Evolutionary conservation across 2,113 vertebrate genomes (phyloP), one percentile per base, ranked within the genome.

Genomic region (Numenius arquata): DNA sequence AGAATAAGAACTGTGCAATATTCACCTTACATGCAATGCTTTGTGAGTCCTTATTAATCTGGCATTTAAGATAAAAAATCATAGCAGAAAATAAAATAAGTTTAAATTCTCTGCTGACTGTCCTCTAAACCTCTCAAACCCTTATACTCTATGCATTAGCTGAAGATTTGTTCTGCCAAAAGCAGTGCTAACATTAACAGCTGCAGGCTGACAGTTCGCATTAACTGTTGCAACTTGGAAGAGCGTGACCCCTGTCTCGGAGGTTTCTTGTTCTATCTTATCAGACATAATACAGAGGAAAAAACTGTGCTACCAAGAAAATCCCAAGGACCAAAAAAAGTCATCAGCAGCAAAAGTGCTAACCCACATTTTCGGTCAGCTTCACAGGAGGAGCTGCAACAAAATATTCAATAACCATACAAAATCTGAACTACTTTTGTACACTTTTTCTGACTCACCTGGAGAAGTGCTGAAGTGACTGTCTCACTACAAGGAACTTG

Each of bases 151-250:
- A 3, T 83, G 85, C 61, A 88, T 90, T 92, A 94, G 76, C 19
- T 95, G 70, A 77, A 95, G 94, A 96, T 95, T 91, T 90, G 91
- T 94, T 97, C 94, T 95, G 78, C 90, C 90, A 78, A 91, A 94
- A 89, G 76, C 79, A 89, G 70, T 36, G 48, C 26, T 92, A 94
- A 95, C 38, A 12, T 85, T 76, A 98, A 95, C 95, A 97, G 95
- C 95, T 97, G 96, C 88, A 89, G 75, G 85, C 95, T 97, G 96
- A 97, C 95, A 93, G 89, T 96, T 97, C 88, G 43, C 75, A 96
- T 97, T 97, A 97, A 96, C 95, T 90, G 59, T 88, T 96, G 93
- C 68, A 75, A 22, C 78, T 74, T 0, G 0, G 88, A 95, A 85
- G 81, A 95, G 81, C 77, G 8, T 93, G 94, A 95, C 90, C 91